These are phyloP conservation scores for Thalassophryne amazonica DNA, from an alignment of 2,797 vertebrate species.

Conservation along the genomic window DNA sequence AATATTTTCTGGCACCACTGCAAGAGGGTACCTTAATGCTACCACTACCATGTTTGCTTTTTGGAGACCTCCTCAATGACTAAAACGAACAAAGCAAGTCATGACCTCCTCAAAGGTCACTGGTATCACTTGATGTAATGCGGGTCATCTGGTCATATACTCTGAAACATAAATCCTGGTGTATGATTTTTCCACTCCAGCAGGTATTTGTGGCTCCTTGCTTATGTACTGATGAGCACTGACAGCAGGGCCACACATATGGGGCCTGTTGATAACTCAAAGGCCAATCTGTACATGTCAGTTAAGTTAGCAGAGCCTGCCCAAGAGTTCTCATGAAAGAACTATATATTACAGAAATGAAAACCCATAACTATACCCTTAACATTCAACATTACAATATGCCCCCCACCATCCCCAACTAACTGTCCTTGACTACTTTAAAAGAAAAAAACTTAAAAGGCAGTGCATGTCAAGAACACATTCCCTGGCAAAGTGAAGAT, in stretches of 20 bases:
- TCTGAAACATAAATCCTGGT: slow-evolving; percentile 36
- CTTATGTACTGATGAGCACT: slow-evolving; percentile 36
- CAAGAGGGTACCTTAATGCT: slow-evolving; percentile 22
- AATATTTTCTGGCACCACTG: slow-evolving; percentile 53
- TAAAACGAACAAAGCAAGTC: no score
- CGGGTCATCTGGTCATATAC: slow-evolving; percentile 34
- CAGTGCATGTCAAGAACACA: slow-evolving; percentile 76
- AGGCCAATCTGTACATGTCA: slow-evolving; percentile 12
- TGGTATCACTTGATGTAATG: slow-evolving; percentile 49
- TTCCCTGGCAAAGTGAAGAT: slow-evolving; percentile 78
- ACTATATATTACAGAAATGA: slow-evolving; percentile 17
- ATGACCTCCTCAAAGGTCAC: slow-evolving; percentile 59
- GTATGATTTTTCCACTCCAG: slow-evolving; percentile 33
- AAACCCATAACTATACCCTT: slow-evolving; percentile 42
- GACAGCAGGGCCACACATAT: slow-evolving; percentile 36
- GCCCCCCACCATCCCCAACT: slow-evolving; percentile 70
- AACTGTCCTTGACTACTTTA: slow-evolving; percentile 79
- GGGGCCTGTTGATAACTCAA: slow-evolving; percentile 45
- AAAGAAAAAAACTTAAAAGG: slow-evolving; percentile 78
- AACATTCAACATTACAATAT: slow-evolving; percentile 48
- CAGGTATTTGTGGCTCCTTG: slow-evolving; percentile 19
- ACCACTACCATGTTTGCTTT: slow-evolving; percentile 50
- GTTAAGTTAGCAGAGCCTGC: slow-evolving; percentile 3
- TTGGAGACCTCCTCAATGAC: no score
- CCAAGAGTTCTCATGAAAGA: slow-evolving; percentile 7